Percentiles rank a stretch among this genome's conserved stretches.
phyloP scores from a whole-genome alignment of 2,888 invertebrate species.

The Trisateles emortualis region DNA sequence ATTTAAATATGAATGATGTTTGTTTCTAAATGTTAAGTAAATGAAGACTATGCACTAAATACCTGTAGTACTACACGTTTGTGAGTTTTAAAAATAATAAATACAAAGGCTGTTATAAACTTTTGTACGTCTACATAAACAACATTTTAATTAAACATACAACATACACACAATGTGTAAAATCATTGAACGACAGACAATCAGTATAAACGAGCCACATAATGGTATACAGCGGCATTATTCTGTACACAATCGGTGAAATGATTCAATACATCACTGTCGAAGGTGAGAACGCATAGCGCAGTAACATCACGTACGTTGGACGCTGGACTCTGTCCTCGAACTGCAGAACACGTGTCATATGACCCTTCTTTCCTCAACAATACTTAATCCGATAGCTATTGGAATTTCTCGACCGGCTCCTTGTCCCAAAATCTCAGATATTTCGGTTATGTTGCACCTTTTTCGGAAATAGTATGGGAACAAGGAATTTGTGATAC shows the following conservation, averaged over 20 bases:
- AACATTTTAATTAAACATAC: conserved; percentile 1
- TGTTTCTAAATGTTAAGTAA: too few species aligned
- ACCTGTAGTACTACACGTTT: too few species aligned
- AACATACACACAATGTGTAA: conserved; percentile 12
- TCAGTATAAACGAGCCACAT: conserved; percentile 44
- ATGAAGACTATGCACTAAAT: too few species aligned
- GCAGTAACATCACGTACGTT: conserved; percentile 61
- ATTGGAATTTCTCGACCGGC: conserved; percentile 39
- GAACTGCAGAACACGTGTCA: conserved; percentile 52
- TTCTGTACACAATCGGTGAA: conserved; percentile 60
- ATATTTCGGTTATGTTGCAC: conserved; percentile 22
- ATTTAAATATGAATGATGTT: too few species aligned
- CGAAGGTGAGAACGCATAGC: conserved; percentile 46
- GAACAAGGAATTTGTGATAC: neutral
- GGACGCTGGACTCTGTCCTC: conserved; percentile 29
- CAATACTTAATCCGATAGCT: conserved; percentile 48
- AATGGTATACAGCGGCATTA: conserved; percentile 42
- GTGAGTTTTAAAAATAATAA: too few species aligned
- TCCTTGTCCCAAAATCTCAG: conserved; percentile 32
- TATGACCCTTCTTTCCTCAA: conserved; percentile 50
- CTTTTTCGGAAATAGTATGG: conserved; percentile 10
- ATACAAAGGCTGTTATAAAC: too few species aligned
- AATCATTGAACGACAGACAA: conserved; percentile 37
- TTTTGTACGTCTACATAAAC: conserved; percentile 1
- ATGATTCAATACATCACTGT: conserved; percentile 69